Conservation (phyloP, 2,113 vertebrate species). For the Erpornis zantholeuca region DNA sequence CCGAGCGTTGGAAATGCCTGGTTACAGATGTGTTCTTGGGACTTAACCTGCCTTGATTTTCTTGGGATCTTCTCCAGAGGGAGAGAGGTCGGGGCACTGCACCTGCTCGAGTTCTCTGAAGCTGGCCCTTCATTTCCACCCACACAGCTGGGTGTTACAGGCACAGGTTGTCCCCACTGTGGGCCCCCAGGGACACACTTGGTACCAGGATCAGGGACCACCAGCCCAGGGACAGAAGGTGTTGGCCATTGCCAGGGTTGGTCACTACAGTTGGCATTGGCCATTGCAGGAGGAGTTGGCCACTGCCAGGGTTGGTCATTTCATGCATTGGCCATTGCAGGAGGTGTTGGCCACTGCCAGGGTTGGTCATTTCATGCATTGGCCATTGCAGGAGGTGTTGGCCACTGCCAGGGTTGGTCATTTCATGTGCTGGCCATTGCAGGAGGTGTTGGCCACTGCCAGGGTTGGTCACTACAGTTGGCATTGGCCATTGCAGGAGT, state of each 20-base stretch:
- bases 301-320: rapidly evolving
- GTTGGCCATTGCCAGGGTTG: rapidly evolving
- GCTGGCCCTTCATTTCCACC: not conserved
- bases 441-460: rapidly evolving
- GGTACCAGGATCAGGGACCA: rapidly evolving
- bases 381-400: not conserved
- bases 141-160: rapidly evolving
- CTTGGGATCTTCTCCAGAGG: not conserved
- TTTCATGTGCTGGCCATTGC: not conserved
- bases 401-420: too few relatives aligned
- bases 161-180: rapidly evolving
- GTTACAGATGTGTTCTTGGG: rapidly evolving
- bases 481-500: rapidly evolving
- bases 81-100: not conserved
- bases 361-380: too few relatives aligned
- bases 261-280: rapidly evolving
- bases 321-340: not conserved
- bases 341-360: too few relatives aligned
- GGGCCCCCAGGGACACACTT: too few relatives aligned
- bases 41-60: rapidly evolving
- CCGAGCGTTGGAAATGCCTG: rapidly evolving
- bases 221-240: not conserved
- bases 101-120: rapidly evolving
- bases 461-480: rapidly evolving
- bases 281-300: rapidly evolving